These are phyloP conservation scores for Rhinatrema bivittatum DNA, from an alignment of 2,797 vertebrate species.

Conservation along the genomic window DNA sequence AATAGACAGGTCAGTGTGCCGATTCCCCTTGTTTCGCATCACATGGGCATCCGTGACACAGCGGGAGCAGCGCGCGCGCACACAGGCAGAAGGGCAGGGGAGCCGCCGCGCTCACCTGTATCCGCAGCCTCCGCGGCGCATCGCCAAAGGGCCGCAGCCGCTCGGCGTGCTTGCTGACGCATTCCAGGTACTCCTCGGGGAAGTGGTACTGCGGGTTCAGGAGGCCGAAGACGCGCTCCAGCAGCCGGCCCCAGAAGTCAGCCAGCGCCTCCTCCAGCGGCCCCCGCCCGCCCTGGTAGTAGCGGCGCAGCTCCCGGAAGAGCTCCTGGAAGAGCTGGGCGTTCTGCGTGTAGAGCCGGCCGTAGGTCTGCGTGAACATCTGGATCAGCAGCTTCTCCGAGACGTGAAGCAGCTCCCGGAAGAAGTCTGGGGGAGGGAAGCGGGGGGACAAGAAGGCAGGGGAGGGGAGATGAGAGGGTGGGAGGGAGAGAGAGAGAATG, in stretches of 20 bases:
- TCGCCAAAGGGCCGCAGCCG: slow-evolving; percentile 80
- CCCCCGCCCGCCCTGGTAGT: slow-evolving; percentile 62
- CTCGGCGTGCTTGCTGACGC: slow-evolving; percentile 72
- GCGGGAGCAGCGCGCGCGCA: no score
- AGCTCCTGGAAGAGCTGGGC: slow-evolving; percentile 74
- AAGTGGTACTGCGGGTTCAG: slow-evolving; percentile 84
- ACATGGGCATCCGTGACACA: neutral
- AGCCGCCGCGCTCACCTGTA: slow-evolving; percentile 58
- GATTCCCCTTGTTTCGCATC: no score
- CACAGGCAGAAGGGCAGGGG: neutral
- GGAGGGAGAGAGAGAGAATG: neutral
- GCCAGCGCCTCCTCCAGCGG: slow-evolving; percentile 73
- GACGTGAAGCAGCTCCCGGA: slow-evolving; percentile 73
- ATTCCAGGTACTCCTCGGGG: slow-evolving; percentile 77
- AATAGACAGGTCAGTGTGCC: no score
- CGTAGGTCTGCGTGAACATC: slow-evolving; percentile 82
- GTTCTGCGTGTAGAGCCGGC: slow-evolving; percentile 76
- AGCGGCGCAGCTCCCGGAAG: slow-evolving; percentile 73
- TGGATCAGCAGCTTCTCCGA: slow-evolving; percentile 78
- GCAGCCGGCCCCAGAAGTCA: slow-evolving; percentile 79
- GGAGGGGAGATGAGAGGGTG: neutral
- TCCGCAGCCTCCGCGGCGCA: slow-evolving; percentile 70
- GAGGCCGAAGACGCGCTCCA: slow-evolving; percentile 78
- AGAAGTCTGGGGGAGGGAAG: slow-evolving; percentile 59
- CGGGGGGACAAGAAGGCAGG: slow-evolving; percentile 15